These are phyloP conservation scores for Parnassius orleans DNA, from an alignment of 2,888 invertebrate species.

Conservation along the genomic window DNA sequence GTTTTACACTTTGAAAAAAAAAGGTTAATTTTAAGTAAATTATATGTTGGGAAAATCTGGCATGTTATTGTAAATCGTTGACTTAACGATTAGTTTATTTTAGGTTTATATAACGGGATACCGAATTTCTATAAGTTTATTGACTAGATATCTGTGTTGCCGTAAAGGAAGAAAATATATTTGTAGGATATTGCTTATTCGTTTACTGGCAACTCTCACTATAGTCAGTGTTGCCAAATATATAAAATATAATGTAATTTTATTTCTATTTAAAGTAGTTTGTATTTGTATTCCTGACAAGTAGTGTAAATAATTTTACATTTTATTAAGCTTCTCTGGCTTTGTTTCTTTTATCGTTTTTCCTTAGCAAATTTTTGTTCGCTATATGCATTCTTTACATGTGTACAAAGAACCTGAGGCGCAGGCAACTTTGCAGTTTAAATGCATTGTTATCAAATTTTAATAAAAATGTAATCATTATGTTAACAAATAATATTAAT, in stretches of 20 bases:
- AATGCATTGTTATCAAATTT: no score
- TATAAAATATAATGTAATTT: not conserved
- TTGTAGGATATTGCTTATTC: not conserved
- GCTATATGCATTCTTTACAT: no score
- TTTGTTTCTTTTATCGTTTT: not conserved
- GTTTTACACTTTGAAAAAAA: not conserved
- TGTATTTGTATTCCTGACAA: not conserved
- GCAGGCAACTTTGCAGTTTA: no score
- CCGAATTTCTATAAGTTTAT: slow-evolving; percentile 5
- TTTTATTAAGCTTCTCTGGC: not conserved
- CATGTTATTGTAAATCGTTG: slow-evolving; percentile 15
- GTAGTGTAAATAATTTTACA: not conserved
- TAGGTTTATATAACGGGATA: not conserved
- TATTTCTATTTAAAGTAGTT: not conserved
- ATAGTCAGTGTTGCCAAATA: slow-evolving; percentile 28
- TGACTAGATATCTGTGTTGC: slow-evolving; percentile 22
- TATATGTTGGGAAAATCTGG: slow-evolving; percentile 13
- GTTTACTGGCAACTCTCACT: slow-evolving; percentile 23
- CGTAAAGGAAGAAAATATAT: slow-evolving; percentile 10
- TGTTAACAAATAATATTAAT: no score
- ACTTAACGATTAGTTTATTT: slow-evolving; percentile 14
- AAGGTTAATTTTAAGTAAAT: not conserved
- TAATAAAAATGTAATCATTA: no score
- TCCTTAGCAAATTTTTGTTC: no score
- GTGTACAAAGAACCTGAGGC: no score